Evolutionary conservation across 2,888 invertebrate genomes (phyloP).

Genomic region (Drosophila phalerata): DNA sequence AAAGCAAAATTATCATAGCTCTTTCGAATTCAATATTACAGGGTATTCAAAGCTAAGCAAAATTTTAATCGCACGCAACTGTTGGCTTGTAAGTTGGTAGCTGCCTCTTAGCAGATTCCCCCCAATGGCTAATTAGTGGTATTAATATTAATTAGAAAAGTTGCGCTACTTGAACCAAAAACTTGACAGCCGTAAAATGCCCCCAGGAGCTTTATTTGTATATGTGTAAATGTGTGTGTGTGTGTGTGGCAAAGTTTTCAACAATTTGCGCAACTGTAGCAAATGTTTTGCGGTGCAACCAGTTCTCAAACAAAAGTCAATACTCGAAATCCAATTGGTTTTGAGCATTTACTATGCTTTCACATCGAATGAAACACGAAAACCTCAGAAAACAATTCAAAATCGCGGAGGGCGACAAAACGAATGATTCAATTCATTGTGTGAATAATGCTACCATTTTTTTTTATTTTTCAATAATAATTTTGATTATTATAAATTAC

Average conservation of each 20-base stretch:
- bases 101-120: conserved; percentile 12
- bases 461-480: neutral
- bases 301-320: conserved; percentile 56
- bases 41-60: conserved; percentile 7
- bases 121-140: conserved; percentile 59
- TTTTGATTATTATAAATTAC: neutral
- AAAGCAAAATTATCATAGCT: neutral
- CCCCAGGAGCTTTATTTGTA: conserved; percentile 53
- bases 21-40: neutral
- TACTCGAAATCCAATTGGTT: conserved; percentile 30
- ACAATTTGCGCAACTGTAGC: conserved; percentile 42
- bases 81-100: conserved; percentile 11
- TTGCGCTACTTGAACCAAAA: conserved; percentile 45
- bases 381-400: conserved; percentile 34
- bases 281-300: conserved; percentile 39
- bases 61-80: conserved; percentile 7
- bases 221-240: neutral
- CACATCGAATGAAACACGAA: conserved; percentile 39
- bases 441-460: conserved; percentile 5
- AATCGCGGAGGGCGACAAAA: conserved; percentile 41
- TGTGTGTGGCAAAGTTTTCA: conserved; percentile 25
- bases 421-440: conserved; percentile 11
- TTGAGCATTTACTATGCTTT: conserved; percentile 58
- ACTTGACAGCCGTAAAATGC: conserved; percentile 52
- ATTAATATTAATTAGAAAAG: conserved; percentile 77